Conservation (phyloP, 2,113 vertebrate genomes). For the Oreochromis spilurus region DNA sequence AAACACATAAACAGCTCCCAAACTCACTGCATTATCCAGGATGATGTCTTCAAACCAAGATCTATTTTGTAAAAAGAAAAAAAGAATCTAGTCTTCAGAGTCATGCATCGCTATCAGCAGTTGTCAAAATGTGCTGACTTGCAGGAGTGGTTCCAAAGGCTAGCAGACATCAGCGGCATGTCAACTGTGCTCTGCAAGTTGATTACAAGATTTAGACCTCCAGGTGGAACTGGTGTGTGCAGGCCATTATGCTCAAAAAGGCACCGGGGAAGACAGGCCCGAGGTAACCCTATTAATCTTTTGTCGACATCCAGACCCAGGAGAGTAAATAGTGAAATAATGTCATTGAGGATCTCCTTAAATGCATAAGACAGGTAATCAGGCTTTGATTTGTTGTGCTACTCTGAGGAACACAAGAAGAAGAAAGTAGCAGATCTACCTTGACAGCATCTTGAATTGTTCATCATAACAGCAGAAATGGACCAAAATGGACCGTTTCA, state of each 20-base stretch:
- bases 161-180: neutral
- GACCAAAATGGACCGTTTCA: neutral
- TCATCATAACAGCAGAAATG: neutral
- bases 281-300: conserved; percentile 33
- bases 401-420: neutral
- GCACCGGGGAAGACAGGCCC: neutral
- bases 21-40: neutral
- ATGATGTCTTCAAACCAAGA: neutral
- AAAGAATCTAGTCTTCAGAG: neutral
- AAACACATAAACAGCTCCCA: neutral
- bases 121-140: neutral
- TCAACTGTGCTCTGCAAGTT: neutral
- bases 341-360: conserved; percentile 30
- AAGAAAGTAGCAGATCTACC: neutral
- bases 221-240: conserved; percentile 28
- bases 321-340: conserved; percentile 26
- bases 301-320: conserved; percentile 18
- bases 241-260: conserved; percentile 19
- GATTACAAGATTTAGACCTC: conserved; percentile 5
- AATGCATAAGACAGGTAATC: conserved; percentile 32
- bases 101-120: neutral
- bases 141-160: neutral
- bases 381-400: conserved; percentile 30
- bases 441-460: conserved; percentile 9
- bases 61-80: neutral